Conservation (phyloP, 64 coral and sea anemone genomes). For the Cladopsammia gracilis region DNA sequence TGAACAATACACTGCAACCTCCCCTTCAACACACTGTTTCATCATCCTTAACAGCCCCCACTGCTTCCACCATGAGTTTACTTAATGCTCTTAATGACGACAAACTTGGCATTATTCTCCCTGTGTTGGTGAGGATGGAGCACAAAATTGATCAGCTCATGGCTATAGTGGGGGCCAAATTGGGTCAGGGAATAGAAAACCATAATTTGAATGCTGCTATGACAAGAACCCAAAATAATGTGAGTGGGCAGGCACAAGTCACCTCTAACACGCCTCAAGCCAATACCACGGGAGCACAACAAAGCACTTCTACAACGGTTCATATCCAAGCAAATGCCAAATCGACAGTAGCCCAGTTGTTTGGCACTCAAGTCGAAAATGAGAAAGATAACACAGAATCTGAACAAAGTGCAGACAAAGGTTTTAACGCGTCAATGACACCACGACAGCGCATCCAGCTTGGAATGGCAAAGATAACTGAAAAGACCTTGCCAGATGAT, state of each 20-base stretch:
- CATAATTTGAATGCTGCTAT: not conserved
- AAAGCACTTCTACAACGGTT: not conserved
- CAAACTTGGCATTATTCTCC: conserved; percentile 3
- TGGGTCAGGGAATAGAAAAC: not conserved
- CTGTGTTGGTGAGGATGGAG: conserved; percentile 40
- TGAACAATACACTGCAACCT: conserved; percentile 5
- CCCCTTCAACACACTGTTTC: not conserved
- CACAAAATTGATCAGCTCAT: conserved; percentile 38
- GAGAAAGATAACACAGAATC: not conserved
- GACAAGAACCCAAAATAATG: not conserved
- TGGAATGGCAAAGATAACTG: conserved; percentile 32
- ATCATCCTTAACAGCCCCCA: not conserved
- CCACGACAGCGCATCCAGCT: not conserved
- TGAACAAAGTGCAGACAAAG: not conserved
- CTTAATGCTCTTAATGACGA: conserved; percentile 26
- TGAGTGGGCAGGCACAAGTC: not conserved
- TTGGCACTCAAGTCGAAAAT: not conserved
- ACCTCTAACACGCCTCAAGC: not conserved
- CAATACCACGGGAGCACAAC: not conserved
- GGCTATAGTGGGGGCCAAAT: not conserved
- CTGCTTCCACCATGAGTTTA: conserved; percentile 1
- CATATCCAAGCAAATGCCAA: not conserved
- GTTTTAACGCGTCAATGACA: not conserved
- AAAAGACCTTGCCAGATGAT: conserved; percentile 21
- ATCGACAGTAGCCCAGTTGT: not conserved